These are phyloP conservation scores for Hyposmocoma kahamanoa DNA, from an alignment of 1,140 invertebrate genomes.

Conservation along the genomic window DNA sequence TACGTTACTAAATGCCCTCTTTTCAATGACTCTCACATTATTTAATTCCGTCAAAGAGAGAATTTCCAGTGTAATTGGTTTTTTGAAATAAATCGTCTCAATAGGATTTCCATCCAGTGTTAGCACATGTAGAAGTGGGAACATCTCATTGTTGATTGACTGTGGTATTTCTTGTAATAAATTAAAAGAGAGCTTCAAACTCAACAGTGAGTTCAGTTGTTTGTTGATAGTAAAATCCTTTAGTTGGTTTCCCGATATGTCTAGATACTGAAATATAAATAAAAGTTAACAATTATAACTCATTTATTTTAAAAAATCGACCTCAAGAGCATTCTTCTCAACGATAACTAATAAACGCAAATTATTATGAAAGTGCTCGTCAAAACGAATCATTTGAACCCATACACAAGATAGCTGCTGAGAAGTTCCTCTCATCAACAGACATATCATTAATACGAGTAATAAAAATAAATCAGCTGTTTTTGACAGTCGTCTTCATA, in stretches of 20 bases:
- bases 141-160: constrained; percentile 41
- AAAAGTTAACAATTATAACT: no score
- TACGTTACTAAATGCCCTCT: constrained; percentile 62
- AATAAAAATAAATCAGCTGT: no score
- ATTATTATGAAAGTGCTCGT: no score
- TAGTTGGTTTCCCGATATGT: constrained; percentile 60
- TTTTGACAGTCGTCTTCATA: no score
- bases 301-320: no score
- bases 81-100: constrained; percentile 58
- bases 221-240: constrained; percentile 47
- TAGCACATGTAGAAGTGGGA: constrained; percentile 58
- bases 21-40: constrained; percentile 39
- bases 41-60: constrained; percentile 59
- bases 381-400: no score
- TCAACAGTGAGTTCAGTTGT: constrained; percentile 48
- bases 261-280: constrained; percentile 48
- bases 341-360: no score
- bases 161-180: constrained; percentile 49
- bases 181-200: constrained; percentile 64
- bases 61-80: constrained; percentile 51
- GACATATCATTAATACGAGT: no score
- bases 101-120: constrained; percentile 64
- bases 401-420: no score
- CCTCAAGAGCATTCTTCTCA: no score
- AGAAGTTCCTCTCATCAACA: no score